Evolutionary conservation across 2,888 invertebrate species (phyloP).

Genomic region (Dynastes hyllus): DNA sequence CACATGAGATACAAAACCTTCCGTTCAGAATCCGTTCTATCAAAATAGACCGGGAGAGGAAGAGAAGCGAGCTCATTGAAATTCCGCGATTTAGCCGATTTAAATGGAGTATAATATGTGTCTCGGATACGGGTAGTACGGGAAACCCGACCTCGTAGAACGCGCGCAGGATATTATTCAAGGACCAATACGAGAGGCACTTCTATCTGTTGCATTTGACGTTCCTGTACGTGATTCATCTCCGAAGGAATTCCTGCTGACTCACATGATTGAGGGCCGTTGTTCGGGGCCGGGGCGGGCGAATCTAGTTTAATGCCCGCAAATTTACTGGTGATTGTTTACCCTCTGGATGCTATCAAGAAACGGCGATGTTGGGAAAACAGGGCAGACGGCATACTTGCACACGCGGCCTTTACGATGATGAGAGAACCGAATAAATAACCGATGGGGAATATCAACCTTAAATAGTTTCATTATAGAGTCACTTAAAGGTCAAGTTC

Average conservation of each 20-base stretch:
- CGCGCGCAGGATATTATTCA: slow-evolving; percentile 20
- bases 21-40: background rate
- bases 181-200: slow-evolving; percentile 10
- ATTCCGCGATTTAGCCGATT: slow-evolving; percentile 33
- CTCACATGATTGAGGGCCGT: slow-evolving; percentile 37
- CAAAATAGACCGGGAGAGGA: background rate
- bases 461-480: slow-evolving; percentile 2
- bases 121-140: background rate
- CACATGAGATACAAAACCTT: background rate
- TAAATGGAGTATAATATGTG: slow-evolving; percentile 35
- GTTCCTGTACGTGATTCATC: slow-evolving; percentile 44
- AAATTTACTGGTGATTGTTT: slow-evolving; percentile 31
- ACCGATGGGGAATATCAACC: slow-evolving; percentile 3
- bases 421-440: background rate
- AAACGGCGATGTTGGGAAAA: background rate
- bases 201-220: slow-evolving; percentile 48
- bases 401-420: background rate
- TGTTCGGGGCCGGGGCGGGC: background rate
- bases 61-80: slow-evolving; percentile 16
- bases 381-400: background rate
- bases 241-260: slow-evolving; percentile 46
- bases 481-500: slow-evolving; percentile 28
- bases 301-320: slow-evolving; percentile 3
- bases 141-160: slow-evolving; percentile 24
- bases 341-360: background rate